phyloP scores from a whole-genome alignment of 1,140 invertebrate species.

The Macrobrachium rosenbergii region DNA sequence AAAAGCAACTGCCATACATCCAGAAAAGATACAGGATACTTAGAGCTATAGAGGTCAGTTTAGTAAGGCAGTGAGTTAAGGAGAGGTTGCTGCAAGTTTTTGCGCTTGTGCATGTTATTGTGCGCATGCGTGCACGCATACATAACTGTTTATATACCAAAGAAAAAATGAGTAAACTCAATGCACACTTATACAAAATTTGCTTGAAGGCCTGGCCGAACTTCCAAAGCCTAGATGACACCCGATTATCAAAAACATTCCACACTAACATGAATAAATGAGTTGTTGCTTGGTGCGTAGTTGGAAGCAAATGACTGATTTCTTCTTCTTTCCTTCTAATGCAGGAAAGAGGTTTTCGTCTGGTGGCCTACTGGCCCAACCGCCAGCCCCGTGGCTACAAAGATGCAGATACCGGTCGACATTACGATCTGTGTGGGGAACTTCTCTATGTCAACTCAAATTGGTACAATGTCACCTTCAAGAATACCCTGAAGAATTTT shows the following conservation, averaged over 20 bases:
- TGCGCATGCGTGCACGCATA: too few relatives aligned
- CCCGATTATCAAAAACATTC: too few relatives aligned
- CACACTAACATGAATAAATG: too few relatives aligned
- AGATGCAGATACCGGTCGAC: neutral
- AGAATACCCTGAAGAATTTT: neutral
- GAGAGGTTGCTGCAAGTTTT: too few relatives aligned
- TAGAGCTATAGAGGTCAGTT: slow-evolving; percentile 27
- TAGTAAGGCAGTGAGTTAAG: too few relatives aligned
- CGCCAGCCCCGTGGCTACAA: neutral
- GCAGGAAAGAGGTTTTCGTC: slow-evolving; percentile 21
- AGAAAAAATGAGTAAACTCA: neutral
- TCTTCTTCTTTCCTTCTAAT: neutral
- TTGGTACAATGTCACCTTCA: slow-evolving; percentile 31
- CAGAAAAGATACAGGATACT: slow-evolving; percentile 18
- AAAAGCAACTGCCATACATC: slow-evolving; percentile 6
- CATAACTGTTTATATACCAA: neutral
- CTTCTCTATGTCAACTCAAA: slow-evolving; percentile 33
- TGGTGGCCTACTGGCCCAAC: slow-evolving; percentile 33
- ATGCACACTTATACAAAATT: slow-evolving; percentile 6
- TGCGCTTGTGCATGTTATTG: too few relatives aligned
- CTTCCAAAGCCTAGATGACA: too few relatives aligned
- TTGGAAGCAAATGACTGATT: neutral
- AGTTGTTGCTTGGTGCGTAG: too few relatives aligned
- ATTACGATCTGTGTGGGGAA: slow-evolving; percentile 25
- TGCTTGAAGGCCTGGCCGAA: neutral